Evolutionary conservation across 1,140 invertebrate genomes (phyloP).

Genomic region (Antheraea pernyi): DNA sequence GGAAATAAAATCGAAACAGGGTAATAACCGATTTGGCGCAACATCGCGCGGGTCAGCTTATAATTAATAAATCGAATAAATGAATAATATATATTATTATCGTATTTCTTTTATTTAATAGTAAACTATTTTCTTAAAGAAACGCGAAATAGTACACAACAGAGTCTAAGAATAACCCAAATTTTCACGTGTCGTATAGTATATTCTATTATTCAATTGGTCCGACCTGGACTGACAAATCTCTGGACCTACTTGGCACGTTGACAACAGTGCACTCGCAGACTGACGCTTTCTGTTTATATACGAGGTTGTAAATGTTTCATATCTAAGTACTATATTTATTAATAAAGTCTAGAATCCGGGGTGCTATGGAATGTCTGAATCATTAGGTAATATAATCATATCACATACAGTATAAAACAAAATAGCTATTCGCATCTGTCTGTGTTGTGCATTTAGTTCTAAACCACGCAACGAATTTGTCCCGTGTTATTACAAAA

Average conservation of each 20-base stretch:
- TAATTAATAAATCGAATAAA: no score
- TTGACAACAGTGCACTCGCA: slow-evolving; percentile 21
- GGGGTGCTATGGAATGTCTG: no score
- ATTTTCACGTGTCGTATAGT: slow-evolving; percentile 19
- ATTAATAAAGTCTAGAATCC: background rate
- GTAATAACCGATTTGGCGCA: no score
- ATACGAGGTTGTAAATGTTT: slow-evolving; percentile 1
- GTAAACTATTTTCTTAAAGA: background rate
- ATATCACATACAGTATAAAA: no score
- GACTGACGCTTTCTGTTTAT: slow-evolving; percentile 12
- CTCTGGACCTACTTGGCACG: slow-evolving; percentile 27
- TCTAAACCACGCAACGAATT: no score
- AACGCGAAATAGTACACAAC: background rate
- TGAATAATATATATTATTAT: no score
- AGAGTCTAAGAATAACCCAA: slow-evolving; percentile 10
- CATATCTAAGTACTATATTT: background rate
- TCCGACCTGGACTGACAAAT: background rate
- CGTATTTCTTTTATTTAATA: background rate
- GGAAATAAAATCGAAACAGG: no score
- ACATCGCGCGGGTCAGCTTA: no score
- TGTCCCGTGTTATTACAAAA: no score
- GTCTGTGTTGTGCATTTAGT: no score
- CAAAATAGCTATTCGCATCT: no score
- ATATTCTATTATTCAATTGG: slow-evolving; percentile 22
- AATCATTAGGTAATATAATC: no score